phyloP scores from a whole-genome alignment of 2,113 vertebrate genomes.

The Eulemur macaco region DNA sequence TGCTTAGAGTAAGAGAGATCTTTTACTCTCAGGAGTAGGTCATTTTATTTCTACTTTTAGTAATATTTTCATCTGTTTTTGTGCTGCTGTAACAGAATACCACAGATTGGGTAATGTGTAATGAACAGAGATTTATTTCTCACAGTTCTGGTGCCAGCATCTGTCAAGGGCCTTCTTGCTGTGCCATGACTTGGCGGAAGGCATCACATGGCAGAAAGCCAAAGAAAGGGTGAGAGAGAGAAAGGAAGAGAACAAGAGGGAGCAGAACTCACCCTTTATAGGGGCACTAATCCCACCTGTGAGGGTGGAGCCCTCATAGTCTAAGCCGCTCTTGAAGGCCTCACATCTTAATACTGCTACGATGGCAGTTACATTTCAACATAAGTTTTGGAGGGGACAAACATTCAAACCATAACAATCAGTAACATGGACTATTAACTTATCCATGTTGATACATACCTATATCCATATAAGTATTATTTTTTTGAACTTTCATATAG shows the following conservation, averaged over 20 bases:
- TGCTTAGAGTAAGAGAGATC: background rate
- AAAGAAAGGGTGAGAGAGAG: background rate
- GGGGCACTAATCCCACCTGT: rapidly evolving
- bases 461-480: background rate
- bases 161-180: background rate
- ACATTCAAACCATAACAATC: background rate
- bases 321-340: background rate
- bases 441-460: background rate
- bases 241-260: background rate
- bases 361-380: background rate
- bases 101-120: background rate
- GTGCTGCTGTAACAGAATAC: background rate
- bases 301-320: too few species aligned
- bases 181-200: too few species aligned
- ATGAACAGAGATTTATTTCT: background rate
- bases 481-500: background rate
- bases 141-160: background rate
- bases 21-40: background rate
- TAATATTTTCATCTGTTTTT: background rate
- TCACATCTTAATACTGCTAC: background rate
- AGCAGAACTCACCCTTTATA: background rate
- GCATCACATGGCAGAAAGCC: background rate
- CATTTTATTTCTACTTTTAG: background rate
- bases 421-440: background rate
- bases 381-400: background rate